Conservation (phyloP, 2,113 vertebrate genomes). For the Antigone vipio region DNA sequence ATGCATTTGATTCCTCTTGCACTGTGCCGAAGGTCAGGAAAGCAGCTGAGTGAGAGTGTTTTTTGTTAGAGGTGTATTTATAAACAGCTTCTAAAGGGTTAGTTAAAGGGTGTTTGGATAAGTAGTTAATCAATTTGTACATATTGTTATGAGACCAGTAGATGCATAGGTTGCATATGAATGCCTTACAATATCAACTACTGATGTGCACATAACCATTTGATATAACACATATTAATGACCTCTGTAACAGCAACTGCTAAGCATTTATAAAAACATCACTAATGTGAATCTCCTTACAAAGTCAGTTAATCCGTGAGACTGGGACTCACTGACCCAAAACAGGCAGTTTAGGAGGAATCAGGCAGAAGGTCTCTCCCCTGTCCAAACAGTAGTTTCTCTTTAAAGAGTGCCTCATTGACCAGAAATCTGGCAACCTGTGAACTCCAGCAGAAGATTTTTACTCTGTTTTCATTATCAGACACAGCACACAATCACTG, state of each 20-base stretch:
- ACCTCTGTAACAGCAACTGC: not conserved
- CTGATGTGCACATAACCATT: not conserved
- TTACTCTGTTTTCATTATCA: not conserved
- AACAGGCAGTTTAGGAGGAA: not conserved
- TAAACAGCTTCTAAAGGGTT: not conserved
- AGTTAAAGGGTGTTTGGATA: not conserved
- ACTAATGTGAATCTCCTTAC: not conserved
- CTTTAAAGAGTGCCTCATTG: not conserved
- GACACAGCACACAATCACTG: not conserved
- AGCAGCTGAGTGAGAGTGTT: not conserved
- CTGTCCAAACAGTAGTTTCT: not conserved
- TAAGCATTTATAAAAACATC: not conserved
- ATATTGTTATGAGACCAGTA: not conserved
- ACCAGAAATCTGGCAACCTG: not conserved
- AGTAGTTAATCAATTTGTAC: slow-evolving; percentile 14
- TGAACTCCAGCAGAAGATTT: not conserved
- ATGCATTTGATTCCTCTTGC: not conserved
- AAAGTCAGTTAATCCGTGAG: not conserved
- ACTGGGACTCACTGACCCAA: not conserved
- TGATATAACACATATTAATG: not conserved
- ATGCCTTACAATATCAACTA: not conserved
- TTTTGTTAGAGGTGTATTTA: not conserved
- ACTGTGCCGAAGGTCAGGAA: not conserved
- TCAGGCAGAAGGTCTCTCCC: not conserved
- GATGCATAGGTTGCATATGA: not conserved